Percentiles rank a stretch among this genome's conserved stretches.
Conservation (phyloP, 2,113 vertebrate genomes). For the Todiramphus chloris region DNA sequence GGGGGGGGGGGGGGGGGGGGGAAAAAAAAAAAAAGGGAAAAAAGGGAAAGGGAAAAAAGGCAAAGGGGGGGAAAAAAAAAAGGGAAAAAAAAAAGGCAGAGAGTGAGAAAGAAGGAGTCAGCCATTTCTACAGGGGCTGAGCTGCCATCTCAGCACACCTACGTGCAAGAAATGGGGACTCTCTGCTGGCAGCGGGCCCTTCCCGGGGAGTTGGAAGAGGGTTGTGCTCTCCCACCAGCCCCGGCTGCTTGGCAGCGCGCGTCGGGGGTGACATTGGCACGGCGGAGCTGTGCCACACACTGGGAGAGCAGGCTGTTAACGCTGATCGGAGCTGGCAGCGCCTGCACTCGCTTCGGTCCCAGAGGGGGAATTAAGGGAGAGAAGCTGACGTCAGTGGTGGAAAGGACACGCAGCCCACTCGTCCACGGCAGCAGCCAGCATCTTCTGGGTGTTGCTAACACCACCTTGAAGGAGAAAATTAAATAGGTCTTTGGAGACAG, state of each 20-base stretch:
- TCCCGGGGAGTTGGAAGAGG: neutral
- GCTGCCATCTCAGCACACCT: constrained; percentile 50
- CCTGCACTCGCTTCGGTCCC: constrained; percentile 35
- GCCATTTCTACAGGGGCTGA: constrained; percentile 57
- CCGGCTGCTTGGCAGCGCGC: neutral
- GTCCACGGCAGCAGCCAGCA: constrained; percentile 47
- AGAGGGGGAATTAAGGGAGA: constrained; percentile 57
- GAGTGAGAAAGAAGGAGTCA: constrained; percentile 28
- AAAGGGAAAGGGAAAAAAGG: neutral
- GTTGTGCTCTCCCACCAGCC: neutral
- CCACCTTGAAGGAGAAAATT: constrained; percentile 58
- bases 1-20: too few relatives aligned
- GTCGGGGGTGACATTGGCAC: constrained; percentile 50
- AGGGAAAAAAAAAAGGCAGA: neutral
- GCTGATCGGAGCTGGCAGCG: constrained; percentile 64
- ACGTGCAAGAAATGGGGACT: neutral
- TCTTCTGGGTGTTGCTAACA: constrained; percentile 50
- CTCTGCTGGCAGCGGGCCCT: neutral
- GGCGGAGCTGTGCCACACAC: constrained; percentile 21
- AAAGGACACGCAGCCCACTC: constrained; percentile 54
- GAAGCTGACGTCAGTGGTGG: constrained; percentile 57
- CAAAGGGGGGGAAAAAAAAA: neutral
- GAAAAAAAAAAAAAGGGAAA: too few relatives aligned
- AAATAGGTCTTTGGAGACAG: constrained; percentile 30
- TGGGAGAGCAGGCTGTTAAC: constrained; percentile 43